Base-by-base conservation (phyloP, 2,113 vertebrate species). In the Myxocyprinus asiaticus region DNA sequence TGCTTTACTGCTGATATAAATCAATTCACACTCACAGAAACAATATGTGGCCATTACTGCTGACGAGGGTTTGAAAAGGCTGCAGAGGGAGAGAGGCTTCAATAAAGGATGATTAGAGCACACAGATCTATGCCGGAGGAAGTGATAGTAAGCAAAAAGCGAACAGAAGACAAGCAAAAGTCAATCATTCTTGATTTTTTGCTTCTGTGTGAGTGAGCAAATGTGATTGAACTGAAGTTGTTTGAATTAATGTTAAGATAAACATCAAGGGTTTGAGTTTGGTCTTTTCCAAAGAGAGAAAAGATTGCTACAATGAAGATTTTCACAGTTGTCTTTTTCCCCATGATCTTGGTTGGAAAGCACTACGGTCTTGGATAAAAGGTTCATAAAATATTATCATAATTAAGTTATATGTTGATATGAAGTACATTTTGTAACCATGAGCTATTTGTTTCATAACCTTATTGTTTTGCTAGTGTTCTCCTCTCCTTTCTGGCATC, bases 11-110 rank as follows among this genome's bases (percentile, higher is more conserved):
- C 86, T 84, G 87, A 93, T 93, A 93, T 92, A 90, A 91, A 94
- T 93, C 91, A 92, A 91, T 92, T 94, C 89, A 91, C 90, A 91
- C 90, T 91, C 93, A 93, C 91, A 92, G 91, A 91, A 90, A 93
- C 91, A 89, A 92, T 93, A 92, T 93, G 89, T 90, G 88, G 83
- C 88, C 90, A 89, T 93, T 92, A 93, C 89, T 92, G 91, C 92
- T 92, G 93, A 93, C 84, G 89, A 87, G 88, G 90, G 90, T 91
- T 90, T 86, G 86, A 87, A 84, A 86, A 87, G 82, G 80, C 82
- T 84, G 74, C 78, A 81, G 88, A 88, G 86, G 88, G 70, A 85
- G 80, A 72, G 88, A 89, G 85, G 83, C 87, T 89, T 92, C 92
- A 90, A 92, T 92, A 91, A 87, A 87, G 85, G 85, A 89, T 89